Conservation (phyloP, 2,888 invertebrate genomes). For the Tachystola acroxantha region DNA sequence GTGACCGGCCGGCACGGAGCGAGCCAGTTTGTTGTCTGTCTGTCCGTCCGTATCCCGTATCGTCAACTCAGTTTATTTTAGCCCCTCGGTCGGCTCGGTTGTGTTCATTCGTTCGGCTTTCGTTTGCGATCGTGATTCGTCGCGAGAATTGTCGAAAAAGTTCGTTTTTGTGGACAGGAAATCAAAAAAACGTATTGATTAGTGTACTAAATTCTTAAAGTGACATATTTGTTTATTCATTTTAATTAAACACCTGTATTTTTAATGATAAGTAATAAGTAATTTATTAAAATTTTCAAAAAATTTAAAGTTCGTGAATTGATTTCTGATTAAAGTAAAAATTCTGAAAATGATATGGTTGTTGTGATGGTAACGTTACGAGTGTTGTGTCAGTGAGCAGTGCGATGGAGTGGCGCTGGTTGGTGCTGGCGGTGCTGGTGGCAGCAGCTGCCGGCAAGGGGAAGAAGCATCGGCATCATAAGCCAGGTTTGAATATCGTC, state of each 20-base stretch:
- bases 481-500: no score
- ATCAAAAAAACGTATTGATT: no score
- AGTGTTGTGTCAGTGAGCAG: conserved; percentile 31
- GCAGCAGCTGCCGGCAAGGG: conserved; percentile 48
- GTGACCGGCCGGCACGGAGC: conserved; percentile 25
- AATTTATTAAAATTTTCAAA: no score
- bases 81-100: conserved; percentile 15
- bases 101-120: conserved; percentile 8
- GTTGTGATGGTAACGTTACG: not conserved
- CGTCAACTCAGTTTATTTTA: conserved; percentile 18
- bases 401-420: conserved; percentile 35
- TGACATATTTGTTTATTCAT: no score
- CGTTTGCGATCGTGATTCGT: conserved; percentile 20
- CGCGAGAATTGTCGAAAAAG: conserved; percentile 10
- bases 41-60: conserved; percentile 5
- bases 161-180: not conserved
- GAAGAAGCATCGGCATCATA: conserved; percentile 60
- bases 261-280: not conserved
- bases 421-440: conserved; percentile 42
- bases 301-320: no score
- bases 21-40: conserved; percentile 1
- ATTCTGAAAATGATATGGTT: no score
- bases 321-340: no score
- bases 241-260: no score
- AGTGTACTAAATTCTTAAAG: no score